A percentile compares a stretch with the other conserved stretches of the same genome.
Evolutionary conservation across 2,797 vertebrate species (phyloP).

Genomic region (Lindbergichthys nudifrons): DNA sequence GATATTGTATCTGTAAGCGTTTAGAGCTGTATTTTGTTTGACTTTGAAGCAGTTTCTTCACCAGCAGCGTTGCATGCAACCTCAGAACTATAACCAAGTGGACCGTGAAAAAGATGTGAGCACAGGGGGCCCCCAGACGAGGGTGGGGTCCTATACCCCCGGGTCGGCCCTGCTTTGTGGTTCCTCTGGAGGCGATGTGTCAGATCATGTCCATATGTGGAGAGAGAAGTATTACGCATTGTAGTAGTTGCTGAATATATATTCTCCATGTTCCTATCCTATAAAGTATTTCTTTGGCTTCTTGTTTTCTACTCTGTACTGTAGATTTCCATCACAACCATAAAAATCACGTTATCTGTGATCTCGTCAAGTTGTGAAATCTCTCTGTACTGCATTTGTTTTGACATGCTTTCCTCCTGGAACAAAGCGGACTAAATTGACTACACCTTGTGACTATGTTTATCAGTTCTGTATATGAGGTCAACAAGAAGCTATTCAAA

Average conservation of each 20-base stretch:
- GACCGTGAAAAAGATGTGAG: conserved; percentile 25
- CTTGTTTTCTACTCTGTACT: not conserved
- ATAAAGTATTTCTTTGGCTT: not conserved
- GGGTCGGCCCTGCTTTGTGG: conserved; percentile 27
- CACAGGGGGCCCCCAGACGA: conserved; percentile 38
- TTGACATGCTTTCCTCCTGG: conserved; percentile 1
- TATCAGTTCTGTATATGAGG: conserved; percentile 10
- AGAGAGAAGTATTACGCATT: not conserved
- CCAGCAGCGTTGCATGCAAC: conserved; percentile 18
- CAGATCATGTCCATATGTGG: conserved; percentile 26
- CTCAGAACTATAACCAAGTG: conserved; percentile 21
- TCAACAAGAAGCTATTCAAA: not conserved
- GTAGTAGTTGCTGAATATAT: not conserved
- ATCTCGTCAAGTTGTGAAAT: conserved; percentile 19
- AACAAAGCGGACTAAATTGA: conserved; percentile 13
- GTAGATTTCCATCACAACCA: not conserved
- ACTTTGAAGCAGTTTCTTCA: conserved; percentile 14
- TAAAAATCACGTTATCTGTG: conserved; percentile 6
- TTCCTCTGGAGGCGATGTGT: conserved; percentile 27
- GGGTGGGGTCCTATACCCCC: conserved; percentile 27
- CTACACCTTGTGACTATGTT: conserved; percentile 2
- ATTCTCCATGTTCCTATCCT: not conserved
- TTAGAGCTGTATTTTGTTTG: not conserved
- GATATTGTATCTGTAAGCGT: not conserved
- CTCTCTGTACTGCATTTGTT: not conserved